phyloP scores from a whole-genome alignment of 2,113 vertebrate genomes.

The Edolisoma coerulescens region DNA sequence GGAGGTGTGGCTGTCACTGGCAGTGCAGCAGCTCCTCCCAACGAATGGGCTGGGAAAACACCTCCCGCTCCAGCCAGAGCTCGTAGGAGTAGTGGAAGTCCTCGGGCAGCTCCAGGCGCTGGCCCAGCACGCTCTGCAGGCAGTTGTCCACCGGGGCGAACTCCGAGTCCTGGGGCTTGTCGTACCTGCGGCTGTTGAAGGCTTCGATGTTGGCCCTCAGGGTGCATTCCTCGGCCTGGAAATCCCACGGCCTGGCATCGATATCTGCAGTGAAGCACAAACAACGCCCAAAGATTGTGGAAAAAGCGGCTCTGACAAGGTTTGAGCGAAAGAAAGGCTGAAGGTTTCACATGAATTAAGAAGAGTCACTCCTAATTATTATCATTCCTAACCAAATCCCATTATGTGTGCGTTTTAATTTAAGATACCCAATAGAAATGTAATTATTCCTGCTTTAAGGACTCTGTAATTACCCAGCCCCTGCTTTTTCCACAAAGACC shows the following conservation, averaged over 20 bases:
- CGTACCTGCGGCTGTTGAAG: slow-evolving; percentile 92
- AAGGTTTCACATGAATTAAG: background rate
- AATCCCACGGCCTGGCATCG: slow-evolving; percentile 96
- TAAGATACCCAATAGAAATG: background rate
- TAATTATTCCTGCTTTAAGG: background rate
- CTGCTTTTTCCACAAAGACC: background rate
- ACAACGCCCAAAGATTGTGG: fast-evolving
- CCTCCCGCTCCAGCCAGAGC: slow-evolving; percentile 95
- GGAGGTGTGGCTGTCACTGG: slow-evolving; percentile 34
- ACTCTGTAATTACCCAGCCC: background rate
- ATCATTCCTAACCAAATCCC: background rate
- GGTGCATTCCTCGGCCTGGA: slow-evolving; percentile 96
- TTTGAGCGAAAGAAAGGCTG: background rate
- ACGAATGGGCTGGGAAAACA: slow-evolving; percentile 94
- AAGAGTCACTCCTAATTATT: background rate
- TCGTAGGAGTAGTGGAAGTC: slow-evolving; percentile 95
- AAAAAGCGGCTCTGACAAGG: background rate
- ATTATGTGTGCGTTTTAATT: background rate
- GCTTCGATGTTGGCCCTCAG: slow-evolving; percentile 92
- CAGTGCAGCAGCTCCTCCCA: slow-evolving; percentile 93
- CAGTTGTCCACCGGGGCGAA: slow-evolving; percentile 95
- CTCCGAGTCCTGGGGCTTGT: slow-evolving; percentile 79
- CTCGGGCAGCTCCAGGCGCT: slow-evolving; percentile 86
- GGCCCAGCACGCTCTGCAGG: slow-evolving; percentile 93
- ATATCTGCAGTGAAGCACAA: slow-evolving; percentile 75